phyloP scores from a whole-genome alignment of 1,140 invertebrate species.

The Meloidogyne floridensis region DNA sequence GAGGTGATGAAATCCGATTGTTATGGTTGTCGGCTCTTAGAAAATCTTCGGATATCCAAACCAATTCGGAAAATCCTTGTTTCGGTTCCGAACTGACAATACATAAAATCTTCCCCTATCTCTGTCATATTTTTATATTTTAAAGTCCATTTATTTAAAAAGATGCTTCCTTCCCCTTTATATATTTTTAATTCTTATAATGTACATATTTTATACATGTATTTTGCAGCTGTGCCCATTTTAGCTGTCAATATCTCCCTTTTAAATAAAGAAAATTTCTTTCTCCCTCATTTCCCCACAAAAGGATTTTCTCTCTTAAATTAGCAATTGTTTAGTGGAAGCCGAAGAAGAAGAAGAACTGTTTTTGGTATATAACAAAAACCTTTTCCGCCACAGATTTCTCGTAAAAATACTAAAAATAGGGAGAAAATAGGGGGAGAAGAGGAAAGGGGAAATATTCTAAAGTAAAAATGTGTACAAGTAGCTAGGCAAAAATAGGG shows the following conservation, averaged over 20 bases:
- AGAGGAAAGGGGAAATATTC: background rate
- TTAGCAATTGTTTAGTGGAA: background rate
- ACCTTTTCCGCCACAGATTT: background rate
- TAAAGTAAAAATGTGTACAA: background rate
- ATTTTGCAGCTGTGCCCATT: background rate
- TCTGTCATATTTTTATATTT: too few species aligned
- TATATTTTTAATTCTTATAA: too few species aligned
- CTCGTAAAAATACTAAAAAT: constrained; percentile 7
- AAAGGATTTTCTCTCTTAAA: background rate
- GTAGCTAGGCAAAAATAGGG: background rate
- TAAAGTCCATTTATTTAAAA: too few species aligned
- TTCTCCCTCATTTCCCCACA: background rate
- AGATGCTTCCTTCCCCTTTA: too few species aligned
- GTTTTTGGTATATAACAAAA: background rate
- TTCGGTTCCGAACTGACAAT: too few species aligned
- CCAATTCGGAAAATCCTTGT: too few species aligned
- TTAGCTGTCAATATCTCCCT: background rate
- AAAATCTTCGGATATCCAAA: too few species aligned
- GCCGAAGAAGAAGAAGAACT: background rate
- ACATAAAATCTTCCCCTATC: too few species aligned
- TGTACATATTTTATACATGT: too few species aligned
- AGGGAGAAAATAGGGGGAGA: background rate
- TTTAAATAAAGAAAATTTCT: background rate
- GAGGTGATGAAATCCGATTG: too few species aligned
- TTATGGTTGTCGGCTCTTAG: too few species aligned